phyloP scores from a whole-genome alignment of 2,113 vertebrate genomes.

The Cathartes aura region DNA sequence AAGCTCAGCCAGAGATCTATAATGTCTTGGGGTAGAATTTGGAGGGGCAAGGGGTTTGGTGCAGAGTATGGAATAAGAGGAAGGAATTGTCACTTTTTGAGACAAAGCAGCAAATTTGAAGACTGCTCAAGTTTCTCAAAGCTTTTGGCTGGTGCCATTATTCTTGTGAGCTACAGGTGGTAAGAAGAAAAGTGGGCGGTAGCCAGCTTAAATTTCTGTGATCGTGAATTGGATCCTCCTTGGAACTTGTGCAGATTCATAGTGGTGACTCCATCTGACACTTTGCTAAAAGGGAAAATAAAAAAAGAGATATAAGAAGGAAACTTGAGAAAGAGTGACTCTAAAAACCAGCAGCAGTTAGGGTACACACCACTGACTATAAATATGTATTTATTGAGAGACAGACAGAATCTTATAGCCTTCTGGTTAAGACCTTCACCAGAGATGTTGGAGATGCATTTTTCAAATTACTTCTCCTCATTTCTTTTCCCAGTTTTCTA shows the following conservation, averaged over 20 bases:
- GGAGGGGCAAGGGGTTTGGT: neutral
- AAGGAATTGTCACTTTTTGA: neutral
- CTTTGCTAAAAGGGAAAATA: neutral
- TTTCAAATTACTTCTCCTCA: neutral
- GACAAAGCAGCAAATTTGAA: neutral
- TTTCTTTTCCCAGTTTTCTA: neutral
- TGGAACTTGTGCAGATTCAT: neutral
- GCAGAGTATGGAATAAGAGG: neutral
- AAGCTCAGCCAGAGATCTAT: neutral
- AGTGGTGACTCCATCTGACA: neutral
- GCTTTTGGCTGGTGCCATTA: neutral
- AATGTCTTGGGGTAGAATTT: neutral
- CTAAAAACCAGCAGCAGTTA: neutral
- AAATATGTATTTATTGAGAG: neutral
- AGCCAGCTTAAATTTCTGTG: neutral
- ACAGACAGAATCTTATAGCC: neutral
- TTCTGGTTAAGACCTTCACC: neutral
- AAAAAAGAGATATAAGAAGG: neutral
- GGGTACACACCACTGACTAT: neutral
- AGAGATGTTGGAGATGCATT: neutral
- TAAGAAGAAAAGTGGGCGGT: neutral
- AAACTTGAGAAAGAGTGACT: neutral
- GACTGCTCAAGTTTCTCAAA: neutral
- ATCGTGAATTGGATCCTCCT: neutral
- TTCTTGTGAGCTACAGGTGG: neutral